Percentiles rank a stretch among this genome's conserved stretches.
Conservation (phyloP, 2,113 vertebrate genomes). For the Gnathonemus echidnorhynchus region DNA sequence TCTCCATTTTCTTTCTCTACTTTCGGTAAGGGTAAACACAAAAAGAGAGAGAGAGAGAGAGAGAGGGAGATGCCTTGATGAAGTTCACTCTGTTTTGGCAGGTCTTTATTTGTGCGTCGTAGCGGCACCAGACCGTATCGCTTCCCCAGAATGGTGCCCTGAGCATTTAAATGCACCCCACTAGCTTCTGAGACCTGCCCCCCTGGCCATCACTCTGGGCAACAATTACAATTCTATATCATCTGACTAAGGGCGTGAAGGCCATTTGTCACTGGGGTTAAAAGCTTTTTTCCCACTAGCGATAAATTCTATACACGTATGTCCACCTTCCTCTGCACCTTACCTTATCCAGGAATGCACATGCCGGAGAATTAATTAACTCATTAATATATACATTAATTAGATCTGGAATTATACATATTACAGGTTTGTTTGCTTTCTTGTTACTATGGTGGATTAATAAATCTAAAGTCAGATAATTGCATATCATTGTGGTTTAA, state of each 20-base stretch:
- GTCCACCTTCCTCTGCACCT: not conserved
- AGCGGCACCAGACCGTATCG: not conserved
- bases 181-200: not conserved
- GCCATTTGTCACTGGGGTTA: not conserved
- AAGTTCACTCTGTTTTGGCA: not conserved
- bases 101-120: not conserved
- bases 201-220: not conserved
- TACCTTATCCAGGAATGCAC: not conserved
- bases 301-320: not conserved
- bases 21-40: not conserved
- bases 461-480: not conserved
- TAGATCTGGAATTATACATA: not conserved
- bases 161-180: not conserved
- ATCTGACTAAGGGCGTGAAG: not conserved
- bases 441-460: not conserved
- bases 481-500: not conserved
- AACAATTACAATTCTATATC: not conserved
- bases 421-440: not conserved
- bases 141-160: not conserved
- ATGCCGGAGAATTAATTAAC: not conserved
- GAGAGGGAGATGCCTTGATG: not conserved
- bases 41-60: not conserved
- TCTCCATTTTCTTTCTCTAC: not conserved
- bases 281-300: not conserved
- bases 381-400: not conserved